Conservation (phyloP, 2,797 vertebrate species). For the Cossypha dichroa region DNA sequence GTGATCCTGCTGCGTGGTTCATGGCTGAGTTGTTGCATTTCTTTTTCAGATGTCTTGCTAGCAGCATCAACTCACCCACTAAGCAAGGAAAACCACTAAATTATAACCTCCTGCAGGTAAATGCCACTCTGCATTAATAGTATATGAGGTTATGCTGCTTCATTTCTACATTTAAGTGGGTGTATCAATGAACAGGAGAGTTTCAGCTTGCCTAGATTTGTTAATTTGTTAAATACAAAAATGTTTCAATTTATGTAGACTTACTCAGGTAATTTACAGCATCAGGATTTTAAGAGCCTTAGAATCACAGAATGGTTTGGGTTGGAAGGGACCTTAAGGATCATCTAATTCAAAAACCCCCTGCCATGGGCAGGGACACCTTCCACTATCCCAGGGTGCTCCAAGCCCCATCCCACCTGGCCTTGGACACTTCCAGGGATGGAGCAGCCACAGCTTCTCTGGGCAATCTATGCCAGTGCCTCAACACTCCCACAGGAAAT, state of each 20-base stretch:
- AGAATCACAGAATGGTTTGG: neutral
- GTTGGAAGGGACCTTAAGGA: neutral
- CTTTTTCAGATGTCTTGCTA: neutral
- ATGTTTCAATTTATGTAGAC: neutral
- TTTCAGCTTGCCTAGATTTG: neutral
- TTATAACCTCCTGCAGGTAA: neutral
- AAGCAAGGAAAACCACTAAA: neutral
- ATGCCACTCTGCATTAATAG: neutral
- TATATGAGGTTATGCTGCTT: neutral
- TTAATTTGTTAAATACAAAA: neutral
- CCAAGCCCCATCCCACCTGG: neutral
- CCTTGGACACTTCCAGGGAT: neutral
- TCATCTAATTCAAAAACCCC: neutral
- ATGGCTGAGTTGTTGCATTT: neutral
- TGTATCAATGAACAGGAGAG: neutral
- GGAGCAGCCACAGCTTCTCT: neutral
- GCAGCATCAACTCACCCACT: neutral
- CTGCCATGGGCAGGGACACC: neutral
- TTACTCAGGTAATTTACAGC: neutral
- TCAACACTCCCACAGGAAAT: neutral
- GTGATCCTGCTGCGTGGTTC: neutral
- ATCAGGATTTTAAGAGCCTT: neutral
- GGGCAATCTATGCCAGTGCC: neutral
- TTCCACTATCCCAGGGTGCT: neutral
- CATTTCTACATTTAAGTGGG: neutral